phyloP scores from a whole-genome alignment of 2,888 invertebrate genomes.

The Elgonia sp. region DNA sequence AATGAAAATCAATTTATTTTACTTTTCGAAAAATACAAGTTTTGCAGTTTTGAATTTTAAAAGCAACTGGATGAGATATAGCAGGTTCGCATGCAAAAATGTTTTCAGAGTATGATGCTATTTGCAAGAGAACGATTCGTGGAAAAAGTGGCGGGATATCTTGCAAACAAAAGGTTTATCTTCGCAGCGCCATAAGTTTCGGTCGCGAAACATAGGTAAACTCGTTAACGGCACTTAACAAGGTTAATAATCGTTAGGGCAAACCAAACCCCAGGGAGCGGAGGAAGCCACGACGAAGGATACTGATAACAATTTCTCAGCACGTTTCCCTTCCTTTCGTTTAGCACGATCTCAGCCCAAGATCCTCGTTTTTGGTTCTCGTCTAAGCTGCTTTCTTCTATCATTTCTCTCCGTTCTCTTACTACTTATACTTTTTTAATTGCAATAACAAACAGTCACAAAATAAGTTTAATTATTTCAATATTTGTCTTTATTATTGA shows the following conservation, averaged over 20 bases:
- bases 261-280: slow-evolving; percentile 74
- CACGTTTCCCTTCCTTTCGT: slow-evolving; percentile 75
- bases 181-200: slow-evolving; percentile 65
- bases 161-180: slow-evolving; percentile 72
- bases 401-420: slow-evolving; percentile 54
- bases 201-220: slow-evolving; percentile 75
- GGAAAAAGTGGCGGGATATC: slow-evolving; percentile 59
- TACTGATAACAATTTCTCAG: slow-evolving; percentile 76
- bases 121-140: slow-evolving; percentile 32
- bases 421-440: slow-evolving; percentile 59
- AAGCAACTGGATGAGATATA: not conserved
- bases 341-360: slow-evolving; percentile 67
- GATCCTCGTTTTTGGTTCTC: slow-evolving; percentile 69
- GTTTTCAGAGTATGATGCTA: not conserved
- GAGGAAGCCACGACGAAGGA: slow-evolving; percentile 72
- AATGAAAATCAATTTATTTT: slow-evolving; percentile 5
- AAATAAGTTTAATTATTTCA: not conserved
- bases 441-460: slow-evolving; percentile 42
- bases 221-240: slow-evolving; percentile 77
- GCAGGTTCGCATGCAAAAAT: slow-evolving; percentile 6
- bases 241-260: slow-evolving; percentile 76
- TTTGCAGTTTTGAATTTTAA: too few species aligned
- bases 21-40: too few species aligned
- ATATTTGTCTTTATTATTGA: not conserved
- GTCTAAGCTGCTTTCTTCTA: slow-evolving; percentile 69